A percentile compares a stretch with the other conserved stretches of the same genome.
These are phyloP conservation scores for Drosophila melanosoma DNA, from an alignment of 2,888 invertebrate species.

Conservation along the genomic window DNA sequence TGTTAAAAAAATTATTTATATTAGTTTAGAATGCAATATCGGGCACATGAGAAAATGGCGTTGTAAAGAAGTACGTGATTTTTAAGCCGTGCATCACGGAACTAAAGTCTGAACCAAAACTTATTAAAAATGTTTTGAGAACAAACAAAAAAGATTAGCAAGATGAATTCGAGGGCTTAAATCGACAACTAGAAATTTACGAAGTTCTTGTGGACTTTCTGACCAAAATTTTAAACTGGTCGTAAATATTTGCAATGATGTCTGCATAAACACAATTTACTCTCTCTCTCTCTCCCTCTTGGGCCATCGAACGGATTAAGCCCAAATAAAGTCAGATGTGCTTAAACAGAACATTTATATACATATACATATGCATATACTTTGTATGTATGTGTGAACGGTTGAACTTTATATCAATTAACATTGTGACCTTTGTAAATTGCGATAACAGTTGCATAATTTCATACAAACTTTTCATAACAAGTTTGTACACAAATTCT, in stretches of 20 bases:
- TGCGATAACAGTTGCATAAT: slow-evolving; percentile 57
- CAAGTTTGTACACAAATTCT: slow-evolving; percentile 24
- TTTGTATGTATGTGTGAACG: slow-evolving; percentile 5
- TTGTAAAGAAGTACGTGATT: slow-evolving; percentile 14
- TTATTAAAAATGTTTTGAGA: slow-evolving; percentile 3
- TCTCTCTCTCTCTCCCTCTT: not conserved
- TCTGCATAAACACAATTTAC: slow-evolving; percentile 47
- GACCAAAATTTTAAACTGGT: slow-evolving; percentile 8
- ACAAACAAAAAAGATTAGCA: not conserved
- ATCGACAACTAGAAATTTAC: slow-evolving; percentile 2
- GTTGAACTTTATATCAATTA: slow-evolving; percentile 61
- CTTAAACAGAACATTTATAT: not conserved
- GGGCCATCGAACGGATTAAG: slow-evolving; percentile 14
- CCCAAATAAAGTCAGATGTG: slow-evolving; percentile 12
- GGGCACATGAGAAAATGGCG: not conserved
- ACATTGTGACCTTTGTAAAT: slow-evolving; percentile 70
- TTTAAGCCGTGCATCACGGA: slow-evolving; percentile 2
- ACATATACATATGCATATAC: not conserved
- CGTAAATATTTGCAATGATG: slow-evolving; percentile 54
- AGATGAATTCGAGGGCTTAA: not conserved
- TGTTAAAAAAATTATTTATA: slow-evolving; percentile 1
- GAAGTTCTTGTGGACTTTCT: slow-evolving; percentile 7
- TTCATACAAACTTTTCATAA: not conserved
- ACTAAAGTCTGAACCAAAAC: slow-evolving; percentile 1
- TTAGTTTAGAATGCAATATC: not conserved